Evolutionary conservation across 2,113 vertebrate genomes (phyloP), one percentile per base, ranked within the genome.

Genomic region (Oreotrochilus melanogaster): DNA sequence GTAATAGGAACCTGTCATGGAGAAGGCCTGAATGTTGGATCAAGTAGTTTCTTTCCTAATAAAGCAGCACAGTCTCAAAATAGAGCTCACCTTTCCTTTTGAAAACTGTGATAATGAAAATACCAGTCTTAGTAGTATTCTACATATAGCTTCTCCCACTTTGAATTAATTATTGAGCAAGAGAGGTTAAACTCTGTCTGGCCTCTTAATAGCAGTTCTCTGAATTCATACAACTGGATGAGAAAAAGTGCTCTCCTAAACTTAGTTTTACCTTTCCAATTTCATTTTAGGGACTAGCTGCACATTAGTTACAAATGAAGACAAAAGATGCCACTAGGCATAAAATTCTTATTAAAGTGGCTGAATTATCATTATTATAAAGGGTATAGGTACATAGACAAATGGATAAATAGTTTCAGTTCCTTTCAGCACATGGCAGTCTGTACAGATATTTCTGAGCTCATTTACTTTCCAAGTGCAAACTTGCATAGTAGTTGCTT

Each of bases 311-410:
- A 82, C 31, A 83, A 64, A 28, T 85, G 67, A 72, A 91, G 50
- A 50, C 25, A 84, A 96, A 96, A 93, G 50, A 86, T 69, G 19
- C 35, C 79, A 70, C 70, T 83, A 64, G 58, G n/a, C 71, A 94
- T 50, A 57, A 95, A 85, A 78, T 92, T 89, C 60, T 96, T 74
- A 87, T 92, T 86, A 79, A 88, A 98, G 82, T 82, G 10, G 5
- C 16, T 50, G 17, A 42, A 95, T 83, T 93, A 4, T 53, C n/a
- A 31, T 94, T 22, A 87, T 54, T 92, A 81, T 64, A 78, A 84
- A 89, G 24, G 43, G 28, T 73, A 89, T 47, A 96, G 78, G 81
- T 75, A 84, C 43, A 78, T 14, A 43, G 54, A 58, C 13, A 72
- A 87, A 85, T 75, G 56, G 88, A 30, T 57, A 60, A 92, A 30